Percentiles rank a stretch among this genome's conserved stretches.
Evolutionary conservation across 2,797 vertebrate genomes (phyloP).

Genomic region (Pseudopleuronectes americanus): DNA sequence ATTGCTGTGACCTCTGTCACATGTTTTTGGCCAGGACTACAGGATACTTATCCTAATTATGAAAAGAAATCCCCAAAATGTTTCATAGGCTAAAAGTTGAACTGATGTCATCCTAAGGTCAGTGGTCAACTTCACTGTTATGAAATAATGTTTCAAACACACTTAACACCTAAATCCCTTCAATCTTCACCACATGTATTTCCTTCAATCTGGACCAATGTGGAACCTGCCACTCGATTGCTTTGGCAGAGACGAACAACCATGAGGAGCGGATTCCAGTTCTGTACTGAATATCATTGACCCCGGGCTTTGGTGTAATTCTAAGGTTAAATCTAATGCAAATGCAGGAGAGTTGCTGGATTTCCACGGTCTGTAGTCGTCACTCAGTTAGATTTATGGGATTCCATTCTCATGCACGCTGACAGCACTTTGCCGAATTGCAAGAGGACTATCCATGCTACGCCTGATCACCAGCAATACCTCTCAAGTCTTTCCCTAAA

Average conservation of each 20-base stretch:
- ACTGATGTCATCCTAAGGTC: not conserved
- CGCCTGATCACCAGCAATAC: constrained; percentile 69
- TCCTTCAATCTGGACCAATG: not conserved
- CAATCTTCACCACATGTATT: not conserved
- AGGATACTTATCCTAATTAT: not conserved
- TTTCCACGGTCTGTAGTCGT: constrained; percentile 66
- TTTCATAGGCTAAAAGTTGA: too few relatives aligned
- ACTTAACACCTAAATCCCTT: not conserved
- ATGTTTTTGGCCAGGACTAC: not conserved
- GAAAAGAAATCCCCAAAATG: not conserved
- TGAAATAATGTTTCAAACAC: too few relatives aligned
- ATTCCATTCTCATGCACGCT: constrained; percentile 51
- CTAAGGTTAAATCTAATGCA: constrained; percentile 17
- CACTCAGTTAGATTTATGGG: constrained; percentile 72
- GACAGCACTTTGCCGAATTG: constrained; percentile 51
- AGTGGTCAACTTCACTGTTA: not conserved
- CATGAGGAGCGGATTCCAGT: not conserved
- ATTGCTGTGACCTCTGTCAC: not conserved
- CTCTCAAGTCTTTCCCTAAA: constrained; percentile 60
- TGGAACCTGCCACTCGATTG: not conserved
- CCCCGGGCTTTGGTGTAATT: not conserved
- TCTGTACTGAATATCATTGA: not conserved
- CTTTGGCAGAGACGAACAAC: not conserved
- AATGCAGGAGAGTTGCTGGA: constrained; percentile 47
- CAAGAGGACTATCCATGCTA: constrained; percentile 63